These are phyloP conservation scores for Hippocampus guttulatus DNA, from an alignment of 2,113 vertebrate genomes.

Conservation along the genomic window DNA sequence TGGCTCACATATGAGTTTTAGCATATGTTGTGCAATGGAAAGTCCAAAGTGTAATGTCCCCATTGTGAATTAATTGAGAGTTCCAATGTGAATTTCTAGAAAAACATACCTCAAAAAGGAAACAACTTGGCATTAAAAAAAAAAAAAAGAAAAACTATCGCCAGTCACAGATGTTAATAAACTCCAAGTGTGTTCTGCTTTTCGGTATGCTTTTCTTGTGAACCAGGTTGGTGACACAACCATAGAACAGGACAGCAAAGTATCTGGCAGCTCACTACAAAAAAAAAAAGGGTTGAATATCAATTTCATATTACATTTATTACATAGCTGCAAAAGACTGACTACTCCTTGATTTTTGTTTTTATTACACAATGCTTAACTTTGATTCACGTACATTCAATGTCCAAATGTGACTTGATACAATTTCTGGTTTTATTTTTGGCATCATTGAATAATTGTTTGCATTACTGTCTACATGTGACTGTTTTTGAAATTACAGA, in stretches of 20 bases:
- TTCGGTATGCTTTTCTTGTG: background rate
- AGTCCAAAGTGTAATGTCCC: background rate
- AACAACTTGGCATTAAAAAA: no score
- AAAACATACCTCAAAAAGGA: no score
- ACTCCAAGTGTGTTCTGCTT: background rate
- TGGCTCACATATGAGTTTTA: background rate
- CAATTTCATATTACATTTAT: background rate
- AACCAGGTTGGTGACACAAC: background rate
- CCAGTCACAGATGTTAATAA: no score
- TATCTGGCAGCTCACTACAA: background rate
- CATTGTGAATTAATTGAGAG: no score
- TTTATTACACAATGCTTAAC: background rate
- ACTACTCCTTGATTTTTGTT: background rate
- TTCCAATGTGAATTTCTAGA: no score
- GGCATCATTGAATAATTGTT: background rate
- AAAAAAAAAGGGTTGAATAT: background rate
- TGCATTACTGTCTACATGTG: background rate
- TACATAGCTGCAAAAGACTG: background rate
- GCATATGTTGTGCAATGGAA: background rate
- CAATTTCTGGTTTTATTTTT: background rate
- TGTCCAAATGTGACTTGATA: background rate
- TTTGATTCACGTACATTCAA: background rate
- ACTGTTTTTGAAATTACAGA: background rate
- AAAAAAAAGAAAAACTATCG: no score
- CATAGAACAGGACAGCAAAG: background rate